Evolutionary conservation across 2,888 invertebrate species (phyloP).

Genomic region (Stenodera caucasica): DNA sequence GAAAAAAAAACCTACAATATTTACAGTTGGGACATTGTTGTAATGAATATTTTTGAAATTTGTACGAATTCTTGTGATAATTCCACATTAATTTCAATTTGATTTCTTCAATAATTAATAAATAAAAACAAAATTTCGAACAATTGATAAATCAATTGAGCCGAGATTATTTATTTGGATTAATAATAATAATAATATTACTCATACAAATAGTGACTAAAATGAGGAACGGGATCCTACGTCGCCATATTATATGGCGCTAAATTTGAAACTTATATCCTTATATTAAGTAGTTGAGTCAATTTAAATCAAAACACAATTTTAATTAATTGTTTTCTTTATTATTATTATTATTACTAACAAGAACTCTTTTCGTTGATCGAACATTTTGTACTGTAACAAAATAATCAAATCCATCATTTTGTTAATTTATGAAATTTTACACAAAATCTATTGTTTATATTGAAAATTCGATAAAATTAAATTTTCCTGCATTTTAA

Average conservation of each 20-base stretch:
- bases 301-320: too few species aligned
- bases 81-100: not conserved
- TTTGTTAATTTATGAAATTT: conserved; percentile 3
- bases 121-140: too few species aligned
- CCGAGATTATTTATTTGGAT: not conserved
- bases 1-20: not conserved
- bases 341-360: not conserved
- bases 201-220: not conserved
- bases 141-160: not conserved
- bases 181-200: not conserved
- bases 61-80: not conserved
- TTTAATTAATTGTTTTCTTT: too few species aligned
- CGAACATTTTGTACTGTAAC: conserved; percentile 27
- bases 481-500: not conserved
- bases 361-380: conserved; percentile 12
- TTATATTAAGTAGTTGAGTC: too few species aligned
- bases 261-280: too few species aligned
- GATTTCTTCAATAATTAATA: not conserved
- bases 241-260: too few species aligned
- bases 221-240: not conserved
- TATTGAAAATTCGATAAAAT: not conserved
- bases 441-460: not conserved
- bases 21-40: not conserved
- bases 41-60: not conserved
- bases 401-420: conserved; percentile 11